These are phyloP conservation scores for Aplysia californica DNA, from an alignment of 1,140 invertebrate species.

Conservation along the genomic window DNA sequence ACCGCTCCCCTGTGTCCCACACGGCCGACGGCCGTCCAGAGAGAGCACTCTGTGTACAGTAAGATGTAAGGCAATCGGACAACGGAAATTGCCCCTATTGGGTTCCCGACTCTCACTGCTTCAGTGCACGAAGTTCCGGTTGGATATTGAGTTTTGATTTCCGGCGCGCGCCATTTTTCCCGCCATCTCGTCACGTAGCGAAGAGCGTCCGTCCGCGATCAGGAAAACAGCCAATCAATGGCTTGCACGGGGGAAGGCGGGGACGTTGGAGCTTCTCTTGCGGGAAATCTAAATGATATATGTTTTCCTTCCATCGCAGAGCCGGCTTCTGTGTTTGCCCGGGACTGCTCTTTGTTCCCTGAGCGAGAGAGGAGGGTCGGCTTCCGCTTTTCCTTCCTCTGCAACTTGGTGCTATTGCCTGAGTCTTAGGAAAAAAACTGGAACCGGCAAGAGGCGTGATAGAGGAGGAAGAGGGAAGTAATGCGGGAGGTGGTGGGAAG, in stretches of 20 bases:
- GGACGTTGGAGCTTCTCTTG: slow-evolving; percentile 4
- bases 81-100: slow-evolving; percentile 29
- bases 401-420: too few species aligned
- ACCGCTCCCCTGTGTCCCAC: too few species aligned
- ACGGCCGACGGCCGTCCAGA: not conserved
- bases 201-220: not conserved
- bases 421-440: too few species aligned
- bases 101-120: slow-evolving; percentile 21
- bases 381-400: slow-evolving; percentile 11
- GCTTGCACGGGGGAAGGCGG: not conserved
- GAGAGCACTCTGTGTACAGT: slow-evolving; percentile 12
- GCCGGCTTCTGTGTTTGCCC: slow-evolving; percentile 3
- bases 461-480: too few species aligned
- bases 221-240: slow-evolving; percentile 32
- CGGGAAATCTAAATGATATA: slow-evolving; percentile 33
- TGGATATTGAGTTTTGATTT: slow-evolving; percentile 33
- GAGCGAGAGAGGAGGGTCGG: slow-evolving; percentile 4
- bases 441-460: too few species aligned
- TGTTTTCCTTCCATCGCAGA: slow-evolving; percentile 32
- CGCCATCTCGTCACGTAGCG: slow-evolving; percentile 18
- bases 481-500: too few species aligned
- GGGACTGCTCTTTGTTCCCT: slow-evolving; percentile 10
- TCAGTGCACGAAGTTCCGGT: slow-evolving; percentile 30
- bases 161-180: slow-evolving; percentile 23
- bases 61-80: slow-evolving; percentile 29